A percentile compares a stretch with the other conserved stretches of the same genome.
Evolutionary conservation across 2,888 invertebrate species (phyloP).

Genomic region (Crossocerus cetratus): DNA sequence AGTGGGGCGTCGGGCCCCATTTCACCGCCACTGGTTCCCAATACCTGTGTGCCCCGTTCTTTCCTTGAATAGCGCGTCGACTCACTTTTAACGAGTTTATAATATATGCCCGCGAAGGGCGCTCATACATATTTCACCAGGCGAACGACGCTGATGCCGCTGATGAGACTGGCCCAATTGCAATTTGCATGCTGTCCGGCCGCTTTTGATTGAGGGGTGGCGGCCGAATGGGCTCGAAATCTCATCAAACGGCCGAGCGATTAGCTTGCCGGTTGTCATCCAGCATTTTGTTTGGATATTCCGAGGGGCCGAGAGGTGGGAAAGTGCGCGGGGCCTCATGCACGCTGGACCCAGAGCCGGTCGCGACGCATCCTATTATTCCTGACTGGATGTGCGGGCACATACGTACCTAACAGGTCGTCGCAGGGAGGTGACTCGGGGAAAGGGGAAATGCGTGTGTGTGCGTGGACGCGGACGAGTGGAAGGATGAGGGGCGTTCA

Average conservation of each 20-base stretch:
- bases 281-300: too few species aligned
- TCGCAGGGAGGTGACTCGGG: not conserved
- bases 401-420: not conserved
- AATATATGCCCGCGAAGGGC: too few species aligned
- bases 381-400: slow-evolving; percentile 1
- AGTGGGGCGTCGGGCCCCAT: slow-evolving; percentile 32
- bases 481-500: slow-evolving; percentile 11
- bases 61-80: not conserved
- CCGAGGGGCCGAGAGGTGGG: too few species aligned
- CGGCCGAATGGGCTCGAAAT: too few species aligned
- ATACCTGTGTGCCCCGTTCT: slow-evolving; percentile 2
- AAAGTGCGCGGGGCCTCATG: too few species aligned
- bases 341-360: too few species aligned
- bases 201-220: too few species aligned
- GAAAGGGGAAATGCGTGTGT: slow-evolving; percentile 20
- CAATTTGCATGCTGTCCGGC: not conserved
- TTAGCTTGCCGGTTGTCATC: too few species aligned
- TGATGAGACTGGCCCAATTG: not conserved
- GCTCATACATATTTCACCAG: not conserved
- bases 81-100: not conserved
- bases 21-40: slow-evolving; percentile 13
- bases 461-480: not conserved
- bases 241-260: too few species aligned
- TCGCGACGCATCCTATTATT: slow-evolving; percentile 18
- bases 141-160: not conserved